Base-by-base conservation (phyloP, 2,113 vertebrate species). In the Lutjanus erythropterus region DNA sequence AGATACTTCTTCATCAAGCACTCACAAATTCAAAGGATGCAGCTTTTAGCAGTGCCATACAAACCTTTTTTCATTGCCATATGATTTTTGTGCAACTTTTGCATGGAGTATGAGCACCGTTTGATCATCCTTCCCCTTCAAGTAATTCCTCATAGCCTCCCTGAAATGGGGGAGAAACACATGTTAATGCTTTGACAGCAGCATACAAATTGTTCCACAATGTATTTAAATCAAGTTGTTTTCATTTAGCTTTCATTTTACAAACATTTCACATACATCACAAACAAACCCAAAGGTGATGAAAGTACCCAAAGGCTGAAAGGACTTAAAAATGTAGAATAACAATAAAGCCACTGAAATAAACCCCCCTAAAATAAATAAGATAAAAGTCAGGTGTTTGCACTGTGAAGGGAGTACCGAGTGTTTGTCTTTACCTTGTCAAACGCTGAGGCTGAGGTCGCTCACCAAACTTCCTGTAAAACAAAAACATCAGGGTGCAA, bases 11-110 rank as follows among this genome's bases (percentile, higher is more conserved):
- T 42, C 5, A 47, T 49, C 29, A 44, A 5, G 50, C n/a, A 53
- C 25, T 60, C 18, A 52, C 11, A 60, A 10, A 56, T 23, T 31
- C 5, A 66, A 62, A 7, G 4, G 5, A 46, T 52, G 25, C 33
- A 10, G 15, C 4, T 18, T 47, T 42, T 1, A 7, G 15, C 8
- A 47, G 18, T 37, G 4, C 14, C 19, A 75, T 8, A 83, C 90
- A 50, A 52, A 98, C 98, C 98, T 97, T 95, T 99, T 99, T 86
- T 99, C 98, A 90, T 99, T 99, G 83, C 98, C 98, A 1, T 99
- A 99, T 0, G 98, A 99, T 86, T 99, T 99, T 90, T 99, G 98
- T 71, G 98, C 98, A 84, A 99, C 98, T 93, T 99, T 99, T 0
- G 98, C 98, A 21, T 99, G 97, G 64, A 99, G 95, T 89, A 99